phyloP scores from a whole-genome alignment of 35 echinoderm and acorn worm species.

The Heliocidaris tuberculata region DNA sequence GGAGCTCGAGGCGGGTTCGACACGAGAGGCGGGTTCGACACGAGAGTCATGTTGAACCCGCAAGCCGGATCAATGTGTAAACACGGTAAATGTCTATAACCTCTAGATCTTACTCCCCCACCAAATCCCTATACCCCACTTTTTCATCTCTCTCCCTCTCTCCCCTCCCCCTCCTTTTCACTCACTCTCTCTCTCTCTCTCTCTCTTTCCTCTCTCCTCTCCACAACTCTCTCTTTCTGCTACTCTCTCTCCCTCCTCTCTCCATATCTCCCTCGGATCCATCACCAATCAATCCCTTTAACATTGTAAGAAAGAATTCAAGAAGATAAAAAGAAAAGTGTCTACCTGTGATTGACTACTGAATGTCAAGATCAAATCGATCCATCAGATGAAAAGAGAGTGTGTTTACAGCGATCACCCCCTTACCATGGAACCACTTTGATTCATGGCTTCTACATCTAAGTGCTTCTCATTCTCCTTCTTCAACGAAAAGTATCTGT shows the following conservation, averaged over 20 bases:
- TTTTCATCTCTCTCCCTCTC: neutral
- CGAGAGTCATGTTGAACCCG: too few species aligned
- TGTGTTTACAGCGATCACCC: neutral
- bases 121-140: neutral
- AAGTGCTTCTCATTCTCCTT: slow-evolving; percentile 1
- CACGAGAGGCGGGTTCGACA: too few species aligned
- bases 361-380: slow-evolving; percentile 17
- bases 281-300: neutral
- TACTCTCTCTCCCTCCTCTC: neutral
- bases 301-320: neutral
- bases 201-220: neutral
- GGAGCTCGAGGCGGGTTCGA: too few species aligned
- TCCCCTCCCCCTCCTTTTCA: too few species aligned
- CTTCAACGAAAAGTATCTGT: neutral
- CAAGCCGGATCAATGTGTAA: too few species aligned
- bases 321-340: neutral
- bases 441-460: slow-evolving; percentile 9
- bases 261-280: neutral
- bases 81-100: too few species aligned
- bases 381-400: neutral
- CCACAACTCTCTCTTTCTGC: neutral
- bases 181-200: too few species aligned
- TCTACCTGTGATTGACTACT: slow-evolving; percentile 16
- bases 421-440: slow-evolving; percentile 9
- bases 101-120: too few species aligned